These are phyloP conservation scores for Gonioctena quinquepunctata DNA, from an alignment of 1,140 invertebrate species.

Conservation along the genomic window DNA sequence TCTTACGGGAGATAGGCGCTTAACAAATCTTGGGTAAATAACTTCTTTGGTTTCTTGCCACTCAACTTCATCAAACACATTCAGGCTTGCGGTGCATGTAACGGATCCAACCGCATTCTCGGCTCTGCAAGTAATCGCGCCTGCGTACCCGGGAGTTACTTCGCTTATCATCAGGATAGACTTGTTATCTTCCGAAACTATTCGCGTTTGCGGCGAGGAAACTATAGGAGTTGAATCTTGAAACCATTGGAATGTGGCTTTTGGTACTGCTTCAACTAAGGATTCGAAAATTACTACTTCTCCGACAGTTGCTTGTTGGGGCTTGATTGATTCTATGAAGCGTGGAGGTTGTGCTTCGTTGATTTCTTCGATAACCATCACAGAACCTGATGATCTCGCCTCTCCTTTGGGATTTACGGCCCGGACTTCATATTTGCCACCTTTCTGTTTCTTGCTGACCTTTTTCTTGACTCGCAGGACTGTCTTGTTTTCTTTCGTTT, in stretches of 20 bases:
- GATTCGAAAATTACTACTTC: constrained; percentile 81
- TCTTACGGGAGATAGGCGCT: constrained; percentile 70
- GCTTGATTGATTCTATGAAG: constrained; percentile 73
- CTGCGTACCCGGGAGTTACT: constrained; percentile 71
- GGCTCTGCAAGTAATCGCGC: constrained; percentile 84
- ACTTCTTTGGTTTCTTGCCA: constrained; percentile 67
- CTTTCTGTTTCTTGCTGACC: constrained; percentile 69
- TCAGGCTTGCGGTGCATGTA: constrained; percentile 78
- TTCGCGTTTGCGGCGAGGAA: constrained; percentile 67
- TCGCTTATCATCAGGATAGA: constrained; percentile 82
- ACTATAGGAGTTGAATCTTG: constrained; percentile 67
- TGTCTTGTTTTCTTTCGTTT: constrained; percentile 68
- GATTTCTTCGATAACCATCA: constrained; percentile 65
- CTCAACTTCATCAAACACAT: constrained; percentile 65
- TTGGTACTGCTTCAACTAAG: constrained; percentile 74
- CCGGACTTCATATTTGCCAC: constrained; percentile 83
- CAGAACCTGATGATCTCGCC: constrained; percentile 76
- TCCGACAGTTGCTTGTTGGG: constrained; percentile 71
- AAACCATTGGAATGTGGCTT: constrained; percentile 87
- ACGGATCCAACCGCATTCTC: constrained; percentile 87
- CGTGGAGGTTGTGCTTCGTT: constrained; percentile 70
- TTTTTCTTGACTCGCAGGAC: constrained; percentile 69
- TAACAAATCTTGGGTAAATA: constrained; percentile 75
- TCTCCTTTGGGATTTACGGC: constrained; percentile 76
- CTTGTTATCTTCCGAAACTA: constrained; percentile 76